A percentile compares a stretch with the other conserved stretches of the same genome.
These are phyloP conservation scores for Pseudolaguvia tuberculata DNA, from an alignment of 2,113 vertebrate species.

Conservation along the genomic window DNA sequence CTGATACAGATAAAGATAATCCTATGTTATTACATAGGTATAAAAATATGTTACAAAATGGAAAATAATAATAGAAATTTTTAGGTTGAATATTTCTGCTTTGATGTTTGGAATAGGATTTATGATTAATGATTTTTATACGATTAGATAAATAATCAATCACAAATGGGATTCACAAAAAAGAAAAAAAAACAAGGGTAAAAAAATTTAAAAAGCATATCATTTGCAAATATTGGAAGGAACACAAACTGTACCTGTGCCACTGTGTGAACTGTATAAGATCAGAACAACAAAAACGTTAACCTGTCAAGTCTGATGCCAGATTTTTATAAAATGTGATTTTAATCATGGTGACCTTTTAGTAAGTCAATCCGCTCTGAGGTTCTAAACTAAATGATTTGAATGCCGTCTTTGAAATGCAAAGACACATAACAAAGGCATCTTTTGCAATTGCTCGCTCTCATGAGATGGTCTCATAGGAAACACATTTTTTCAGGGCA, in stretches of 20 bases:
- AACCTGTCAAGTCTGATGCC: slow-evolving; percentile 39
- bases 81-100: neutral
- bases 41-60: neutral
- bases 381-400: slow-evolving; percentile 52
- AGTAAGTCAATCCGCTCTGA: slow-evolving; percentile 38
- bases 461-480: slow-evolving; percentile 61
- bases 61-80: neutral
- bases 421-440: slow-evolving; percentile 54
- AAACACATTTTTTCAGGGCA: slow-evolving; percentile 51
- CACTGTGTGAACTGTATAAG: too few relatives aligned
- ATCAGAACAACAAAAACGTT: slow-evolving; percentile 30
- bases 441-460: slow-evolving; percentile 50
- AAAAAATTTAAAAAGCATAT: too few relatives aligned
- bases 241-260: too few relatives aligned
- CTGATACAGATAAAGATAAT: too few relatives aligned
- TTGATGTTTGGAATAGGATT: too few relatives aligned
- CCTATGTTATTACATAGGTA: neutral
- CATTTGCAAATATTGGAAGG: too few relatives aligned
- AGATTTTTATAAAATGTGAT: slow-evolving; percentile 45
- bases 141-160: too few relatives aligned
- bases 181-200: too few relatives aligned
- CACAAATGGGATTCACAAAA: too few relatives aligned
- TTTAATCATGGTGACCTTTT: slow-evolving; percentile 49
- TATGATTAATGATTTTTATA: too few relatives aligned
- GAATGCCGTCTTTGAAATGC: slow-evolving; percentile 57